Evolutionary conservation across 1,140 invertebrate genomes (phyloP).

Genomic region (Thrips palmi): DNA sequence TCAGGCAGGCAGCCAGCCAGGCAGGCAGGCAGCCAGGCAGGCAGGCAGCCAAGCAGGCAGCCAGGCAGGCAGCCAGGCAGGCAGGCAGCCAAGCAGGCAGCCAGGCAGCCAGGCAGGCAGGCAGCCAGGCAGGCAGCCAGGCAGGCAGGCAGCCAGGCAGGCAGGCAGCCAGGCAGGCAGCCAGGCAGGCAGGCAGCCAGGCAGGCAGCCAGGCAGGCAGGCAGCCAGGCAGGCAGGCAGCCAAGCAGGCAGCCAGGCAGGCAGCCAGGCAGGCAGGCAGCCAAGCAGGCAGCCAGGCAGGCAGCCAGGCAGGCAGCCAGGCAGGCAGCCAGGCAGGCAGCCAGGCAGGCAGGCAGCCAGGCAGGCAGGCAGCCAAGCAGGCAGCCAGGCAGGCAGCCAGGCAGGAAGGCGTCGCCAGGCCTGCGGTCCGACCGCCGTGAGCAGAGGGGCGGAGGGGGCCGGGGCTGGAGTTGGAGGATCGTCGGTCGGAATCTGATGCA

Average conservation of each 20-base stretch:
- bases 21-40: background rate
- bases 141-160: conserved; percentile 1
- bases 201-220: conserved; percentile 18
- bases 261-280: background rate
- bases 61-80: conserved; percentile 1
- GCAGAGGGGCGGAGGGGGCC: too few species aligned
- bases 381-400: conserved; percentile 8
- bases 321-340: conserved; percentile 13
- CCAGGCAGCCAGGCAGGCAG: conserved; percentile 13
- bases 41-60: too few species aligned
- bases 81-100: too few species aligned
- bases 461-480: too few species aligned
- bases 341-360: conserved; percentile 14
- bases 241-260: too few species aligned
- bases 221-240: too few species aligned
- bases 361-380: conserved; percentile 7
- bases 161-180: conserved; percentile 21
- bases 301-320: conserved; percentile 16
- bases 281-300: too few species aligned
- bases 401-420: too few species aligned
- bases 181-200: conserved; percentile 27
- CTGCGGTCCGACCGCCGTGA: too few species aligned
- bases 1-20: too few species aligned
- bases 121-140: background rate
- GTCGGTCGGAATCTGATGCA: too few species aligned